These are phyloP conservation scores for Pedetes capensis DNA, from an alignment of 2,113 vertebrate genomes.

Conservation along the genomic window DNA sequence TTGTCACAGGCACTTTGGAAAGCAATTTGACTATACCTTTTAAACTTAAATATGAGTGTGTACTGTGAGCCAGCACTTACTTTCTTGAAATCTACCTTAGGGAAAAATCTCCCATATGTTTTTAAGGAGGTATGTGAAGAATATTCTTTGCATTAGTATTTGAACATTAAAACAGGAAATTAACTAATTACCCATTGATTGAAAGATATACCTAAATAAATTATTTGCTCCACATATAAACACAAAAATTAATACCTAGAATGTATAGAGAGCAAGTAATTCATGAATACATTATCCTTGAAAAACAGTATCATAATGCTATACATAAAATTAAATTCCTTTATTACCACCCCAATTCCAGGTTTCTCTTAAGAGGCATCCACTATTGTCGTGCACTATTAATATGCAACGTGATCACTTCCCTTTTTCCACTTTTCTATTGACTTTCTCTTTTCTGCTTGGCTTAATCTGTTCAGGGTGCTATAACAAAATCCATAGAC, in stretches of 20 bases:
- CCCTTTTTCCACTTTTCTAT: not conserved
- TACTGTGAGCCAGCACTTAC: not conserved
- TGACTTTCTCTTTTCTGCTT: not conserved
- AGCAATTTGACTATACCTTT: not conserved
- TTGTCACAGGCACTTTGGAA: not conserved
- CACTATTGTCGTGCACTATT: not conserved
- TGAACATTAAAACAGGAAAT: not conserved
- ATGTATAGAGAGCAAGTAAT: constrained; percentile 20
- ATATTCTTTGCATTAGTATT: not conserved
- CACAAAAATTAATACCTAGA: not conserved
- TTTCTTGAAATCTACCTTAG: not conserved
- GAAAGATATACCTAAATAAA: not conserved
- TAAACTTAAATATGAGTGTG: not conserved
- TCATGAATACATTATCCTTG: not conserved
- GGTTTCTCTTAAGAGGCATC: not conserved
- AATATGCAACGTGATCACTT: not conserved
- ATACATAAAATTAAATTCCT: not conserved
- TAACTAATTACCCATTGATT: not conserved
- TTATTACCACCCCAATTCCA: not conserved
- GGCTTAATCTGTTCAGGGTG: not conserved
- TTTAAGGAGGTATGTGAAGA: not conserved
- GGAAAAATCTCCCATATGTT: not conserved
- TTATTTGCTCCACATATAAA: not conserved
- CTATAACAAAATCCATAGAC: not conserved
- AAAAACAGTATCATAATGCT: not conserved